Evolutionary conservation across 2,888 invertebrate genomes (phyloP).

Genomic region (Andrena flavipes): DNA sequence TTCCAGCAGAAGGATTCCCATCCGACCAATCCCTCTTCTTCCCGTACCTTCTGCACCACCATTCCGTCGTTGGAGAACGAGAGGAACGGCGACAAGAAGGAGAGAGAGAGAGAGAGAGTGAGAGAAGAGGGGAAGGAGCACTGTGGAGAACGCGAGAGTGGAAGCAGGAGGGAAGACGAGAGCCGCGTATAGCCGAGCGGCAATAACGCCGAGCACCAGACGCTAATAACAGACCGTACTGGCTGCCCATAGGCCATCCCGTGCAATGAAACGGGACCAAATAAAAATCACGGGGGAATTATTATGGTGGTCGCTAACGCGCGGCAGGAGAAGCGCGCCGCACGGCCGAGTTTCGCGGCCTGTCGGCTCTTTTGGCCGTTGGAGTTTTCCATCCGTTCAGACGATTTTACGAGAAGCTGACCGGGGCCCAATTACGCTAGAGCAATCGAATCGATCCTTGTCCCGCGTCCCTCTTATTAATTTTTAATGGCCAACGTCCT

Average conservation of each 20-base stretch:
- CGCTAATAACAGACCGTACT: slow-evolving; percentile 85
- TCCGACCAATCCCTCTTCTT: slow-evolving; percentile 80
- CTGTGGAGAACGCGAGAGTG: slow-evolving; percentile 36
- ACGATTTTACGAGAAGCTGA: slow-evolving; percentile 62
- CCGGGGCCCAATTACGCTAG: slow-evolving; percentile 41
- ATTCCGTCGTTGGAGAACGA: slow-evolving; percentile 70
- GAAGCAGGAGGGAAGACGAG: slow-evolving; percentile 68
- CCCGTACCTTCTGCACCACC: slow-evolving; percentile 70
- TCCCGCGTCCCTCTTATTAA: slow-evolving; percentile 45
- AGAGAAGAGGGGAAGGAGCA: slow-evolving; percentile 13
- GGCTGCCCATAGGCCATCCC: slow-evolving; percentile 84
- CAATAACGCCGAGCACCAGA: slow-evolving; percentile 85
- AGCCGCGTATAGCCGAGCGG: slow-evolving; percentile 80
- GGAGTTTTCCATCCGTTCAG: slow-evolving; percentile 54
- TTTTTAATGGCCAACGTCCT: slow-evolving; percentile 48
- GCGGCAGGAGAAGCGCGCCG: slow-evolving; percentile 42
- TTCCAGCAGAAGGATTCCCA: slow-evolving; percentile 74
- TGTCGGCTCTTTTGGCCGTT: slow-evolving; percentile 11
- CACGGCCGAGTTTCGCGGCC: slow-evolving; percentile 57
- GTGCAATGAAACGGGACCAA: slow-evolving; percentile 83
- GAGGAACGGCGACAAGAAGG: slow-evolving; percentile 43
- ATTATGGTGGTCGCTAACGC: slow-evolving; percentile 83
- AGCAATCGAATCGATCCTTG: slow-evolving; percentile 53
- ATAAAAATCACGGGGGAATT: slow-evolving; percentile 83
- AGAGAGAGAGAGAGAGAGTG: slow-evolving; percentile 27